Evolutionary conservation across 2,888 invertebrate genomes (phyloP).

Genomic region (Slavum lentiscoides): DNA sequence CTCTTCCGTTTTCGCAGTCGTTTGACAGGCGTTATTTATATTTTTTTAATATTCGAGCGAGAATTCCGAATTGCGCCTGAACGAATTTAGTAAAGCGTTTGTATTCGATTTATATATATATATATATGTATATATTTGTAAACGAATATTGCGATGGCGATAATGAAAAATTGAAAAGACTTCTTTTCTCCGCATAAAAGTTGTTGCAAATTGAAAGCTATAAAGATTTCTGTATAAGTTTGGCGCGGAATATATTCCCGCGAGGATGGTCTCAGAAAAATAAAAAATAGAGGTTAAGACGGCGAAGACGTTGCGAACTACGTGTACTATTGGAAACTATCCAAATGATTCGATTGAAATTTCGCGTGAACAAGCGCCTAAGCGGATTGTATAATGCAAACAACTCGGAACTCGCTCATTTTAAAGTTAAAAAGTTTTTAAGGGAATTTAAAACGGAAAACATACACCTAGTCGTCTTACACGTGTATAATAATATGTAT

Average conservation of each 20-base stretch:
- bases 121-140: background rate
- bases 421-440: constrained; percentile 19
- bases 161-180: constrained; percentile 16
- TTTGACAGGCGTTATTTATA: constrained; percentile 9
- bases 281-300: constrained; percentile 7
- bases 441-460: background rate
- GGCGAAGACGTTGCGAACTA: constrained; percentile 5
- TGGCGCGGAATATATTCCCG: constrained; percentile 8
- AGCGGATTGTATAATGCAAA: background rate
- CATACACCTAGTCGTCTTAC: too few relatives aligned
- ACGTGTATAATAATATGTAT: background rate
- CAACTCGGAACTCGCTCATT: background rate
- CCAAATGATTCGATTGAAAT: constrained; percentile 36
- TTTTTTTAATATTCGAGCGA: background rate
- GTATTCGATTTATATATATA: constrained; percentile 7
- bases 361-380: background rate
- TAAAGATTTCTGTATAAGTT: constrained; percentile 25
- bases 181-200: constrained; percentile 1
- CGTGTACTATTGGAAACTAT: constrained; percentile 23
- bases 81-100: background rate
- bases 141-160: background rate
- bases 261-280: background rate
- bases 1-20: background rate
- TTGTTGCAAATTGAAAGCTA: constrained; percentile 23
- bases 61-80: background rate